Evolutionary conservation across 2,888 invertebrate genomes (phyloP), one percentile per base, ranked within the genome.

Genomic region (Agapostemon virescens): DNA sequence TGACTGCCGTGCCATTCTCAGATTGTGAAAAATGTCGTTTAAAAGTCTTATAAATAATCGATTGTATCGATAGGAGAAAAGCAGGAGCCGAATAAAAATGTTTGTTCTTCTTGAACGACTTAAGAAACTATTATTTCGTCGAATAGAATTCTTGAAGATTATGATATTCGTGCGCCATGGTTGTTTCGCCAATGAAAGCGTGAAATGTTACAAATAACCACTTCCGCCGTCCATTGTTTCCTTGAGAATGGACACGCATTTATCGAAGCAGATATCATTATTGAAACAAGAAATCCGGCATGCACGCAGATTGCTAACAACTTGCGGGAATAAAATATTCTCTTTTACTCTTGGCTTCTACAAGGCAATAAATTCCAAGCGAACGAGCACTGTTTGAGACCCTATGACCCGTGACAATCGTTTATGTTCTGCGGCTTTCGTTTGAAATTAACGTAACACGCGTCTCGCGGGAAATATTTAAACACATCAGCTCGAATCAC

Each of bases 331-430:
- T 45, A 45, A 45, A 45, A 45, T 45, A 5, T 45, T 45, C 45
- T 45, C 45, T 45, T 45, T 45, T 45, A 15, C 20, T 15, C 20
- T 45, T 5, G 20, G 17, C 5, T 9, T 45, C 45, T 20, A 20
- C 17, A 45, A 20, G 45, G 45, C 17, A 45, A 45, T 45, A 45
- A 45, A 45, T 45, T 45, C 45, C 45, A 1, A 20, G 20, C 15
- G 20, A 45, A 45, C 45, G 45, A 45, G 45, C 45, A 20, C 45
- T 45, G 45, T 45, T 45, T 45, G 15, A 45, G 20, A 45, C 45
- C 45, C 20, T 90, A 91, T 45, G 45, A 45, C 45, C 45, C 45
- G 45, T 45, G 45, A 45, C 45, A 45, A 45, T 45, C 45, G 45
- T 20, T 45, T 45, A 15, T 15, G 45, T 45, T 45, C 20, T 45